These are phyloP conservation scores for Muntiacus muntjak DNA, from an alignment of 2,113 vertebrate genomes.

Conservation along the genomic window DNA sequence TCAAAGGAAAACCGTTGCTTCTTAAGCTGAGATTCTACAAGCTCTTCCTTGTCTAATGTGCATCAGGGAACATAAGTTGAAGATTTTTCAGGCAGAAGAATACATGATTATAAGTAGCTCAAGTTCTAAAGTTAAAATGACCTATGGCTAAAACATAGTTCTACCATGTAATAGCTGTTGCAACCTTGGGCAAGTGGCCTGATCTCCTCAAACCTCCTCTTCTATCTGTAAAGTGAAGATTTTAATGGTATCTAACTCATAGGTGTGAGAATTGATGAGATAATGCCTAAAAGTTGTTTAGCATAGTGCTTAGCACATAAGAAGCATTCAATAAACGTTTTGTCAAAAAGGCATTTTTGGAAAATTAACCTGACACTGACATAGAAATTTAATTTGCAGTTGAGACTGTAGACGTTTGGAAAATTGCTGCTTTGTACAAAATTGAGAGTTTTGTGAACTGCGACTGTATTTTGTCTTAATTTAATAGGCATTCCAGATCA, in stretches of 20 bases:
- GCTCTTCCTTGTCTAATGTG: neutral
- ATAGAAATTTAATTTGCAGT: conserved; percentile 47
- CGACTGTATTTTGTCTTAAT: neutral
- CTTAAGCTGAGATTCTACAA: neutral
- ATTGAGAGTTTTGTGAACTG: conserved; percentile 35
- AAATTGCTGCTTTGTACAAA: conserved; percentile 40
- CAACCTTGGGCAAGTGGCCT: neutral
- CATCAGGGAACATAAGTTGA: neutral
- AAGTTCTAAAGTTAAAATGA: conserved; percentile 16
- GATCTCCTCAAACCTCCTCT: neutral
- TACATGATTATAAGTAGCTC: neutral
- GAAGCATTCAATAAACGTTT: conserved; percentile 23
- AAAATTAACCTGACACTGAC: conserved; percentile 46
- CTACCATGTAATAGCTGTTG: neutral
- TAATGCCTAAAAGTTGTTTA: conserved; percentile 35
- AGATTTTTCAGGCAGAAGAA: neutral
- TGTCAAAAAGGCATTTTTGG: conserved; percentile 31
- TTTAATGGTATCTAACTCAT: neutral
- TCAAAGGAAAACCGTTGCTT: neutral
- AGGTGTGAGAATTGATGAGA: conserved; percentile 37
- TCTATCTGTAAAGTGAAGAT: neutral
- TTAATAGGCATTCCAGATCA: neutral
- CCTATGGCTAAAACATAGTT: neutral
- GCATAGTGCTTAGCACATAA: neutral
- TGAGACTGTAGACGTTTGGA: conserved; percentile 15